A percentile compares a stretch with the other conserved stretches of the same genome.
Conservation (phyloP, 2,797 vertebrate genomes). For the Erithacus rubecula region DNA sequence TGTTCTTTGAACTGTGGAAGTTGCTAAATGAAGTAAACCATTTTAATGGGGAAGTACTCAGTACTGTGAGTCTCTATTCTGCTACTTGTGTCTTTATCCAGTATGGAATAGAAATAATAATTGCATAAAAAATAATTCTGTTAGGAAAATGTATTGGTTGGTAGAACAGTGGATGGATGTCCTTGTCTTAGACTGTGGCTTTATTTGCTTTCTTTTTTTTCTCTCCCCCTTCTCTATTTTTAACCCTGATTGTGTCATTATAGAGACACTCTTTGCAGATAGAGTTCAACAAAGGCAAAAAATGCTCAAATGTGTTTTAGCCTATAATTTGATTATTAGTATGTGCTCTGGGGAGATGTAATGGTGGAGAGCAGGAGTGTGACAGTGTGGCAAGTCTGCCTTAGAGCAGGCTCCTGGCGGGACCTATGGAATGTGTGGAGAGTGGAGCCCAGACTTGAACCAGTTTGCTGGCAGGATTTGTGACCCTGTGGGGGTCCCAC, state of each 20-base stretch:
- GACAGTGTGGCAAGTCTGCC: background rate
- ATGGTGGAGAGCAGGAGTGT: background rate
- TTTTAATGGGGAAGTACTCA: background rate
- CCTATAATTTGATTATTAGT: background rate
- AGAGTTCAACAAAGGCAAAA: background rate
- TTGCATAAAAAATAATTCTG: background rate
- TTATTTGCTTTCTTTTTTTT: background rate
- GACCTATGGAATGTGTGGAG: no score
- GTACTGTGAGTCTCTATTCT: background rate
- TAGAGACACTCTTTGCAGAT: background rate
- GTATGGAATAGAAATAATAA: background rate
- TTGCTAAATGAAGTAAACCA: background rate
- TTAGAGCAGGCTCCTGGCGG: background rate
- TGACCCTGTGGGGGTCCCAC: background rate
- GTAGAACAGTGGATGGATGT: background rate
- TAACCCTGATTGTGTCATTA: background rate
- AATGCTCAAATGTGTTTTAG: background rate
- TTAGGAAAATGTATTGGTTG: background rate
- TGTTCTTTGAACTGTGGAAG: background rate
- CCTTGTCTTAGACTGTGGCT: background rate
- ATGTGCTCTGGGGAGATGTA: background rate
- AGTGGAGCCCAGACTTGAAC: background rate
- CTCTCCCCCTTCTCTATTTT: accelerated
- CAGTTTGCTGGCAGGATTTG: background rate
- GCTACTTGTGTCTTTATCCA: background rate